A percentile compares a stretch with the other conserved stretches of the same genome.
phyloP scores from a whole-genome alignment of 2,113 vertebrate species.

The Rhinoptilus africanus region DNA sequence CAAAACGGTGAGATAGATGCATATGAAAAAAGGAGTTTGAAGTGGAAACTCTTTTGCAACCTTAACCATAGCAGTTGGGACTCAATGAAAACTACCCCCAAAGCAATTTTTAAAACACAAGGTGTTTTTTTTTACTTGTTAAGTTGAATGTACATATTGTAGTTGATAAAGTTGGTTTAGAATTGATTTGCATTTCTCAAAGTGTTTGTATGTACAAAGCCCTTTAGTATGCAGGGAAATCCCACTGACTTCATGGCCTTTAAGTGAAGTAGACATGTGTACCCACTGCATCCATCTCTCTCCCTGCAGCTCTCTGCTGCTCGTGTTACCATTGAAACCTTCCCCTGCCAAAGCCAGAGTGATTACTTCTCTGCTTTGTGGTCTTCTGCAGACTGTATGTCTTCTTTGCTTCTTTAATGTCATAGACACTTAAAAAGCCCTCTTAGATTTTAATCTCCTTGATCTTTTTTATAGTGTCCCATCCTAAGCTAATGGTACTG shows the following conservation, averaged over 20 bases:
- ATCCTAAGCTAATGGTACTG: not conserved
- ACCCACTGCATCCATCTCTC: fast-evolving
- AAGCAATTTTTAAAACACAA: not conserved
- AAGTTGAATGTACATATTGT: not conserved
- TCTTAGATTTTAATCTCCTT: not conserved
- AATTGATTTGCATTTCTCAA: not conserved
- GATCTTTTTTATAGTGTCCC: not conserved
- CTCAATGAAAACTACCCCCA: not conserved
- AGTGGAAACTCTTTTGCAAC: not conserved
- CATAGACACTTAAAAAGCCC: not conserved
- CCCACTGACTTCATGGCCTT: not conserved
- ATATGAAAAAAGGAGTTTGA: not conserved
- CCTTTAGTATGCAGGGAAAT: not conserved
- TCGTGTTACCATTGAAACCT: not conserved
- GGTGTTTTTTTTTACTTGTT: not conserved
- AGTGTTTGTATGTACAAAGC: not conserved
- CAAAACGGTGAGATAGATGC: not conserved
- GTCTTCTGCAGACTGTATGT: not conserved
- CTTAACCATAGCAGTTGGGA: not conserved
- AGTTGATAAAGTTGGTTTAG: not conserved
- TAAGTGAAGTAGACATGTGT: not conserved
- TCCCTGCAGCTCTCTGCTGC: not conserved
- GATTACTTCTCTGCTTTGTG: not conserved
- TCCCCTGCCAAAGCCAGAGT: not conserved
- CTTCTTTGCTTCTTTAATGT: not conserved